These are phyloP conservation scores for Heliconius congener DNA, from an alignment of 1,140 invertebrate genomes.

Conservation along the genomic window DNA sequence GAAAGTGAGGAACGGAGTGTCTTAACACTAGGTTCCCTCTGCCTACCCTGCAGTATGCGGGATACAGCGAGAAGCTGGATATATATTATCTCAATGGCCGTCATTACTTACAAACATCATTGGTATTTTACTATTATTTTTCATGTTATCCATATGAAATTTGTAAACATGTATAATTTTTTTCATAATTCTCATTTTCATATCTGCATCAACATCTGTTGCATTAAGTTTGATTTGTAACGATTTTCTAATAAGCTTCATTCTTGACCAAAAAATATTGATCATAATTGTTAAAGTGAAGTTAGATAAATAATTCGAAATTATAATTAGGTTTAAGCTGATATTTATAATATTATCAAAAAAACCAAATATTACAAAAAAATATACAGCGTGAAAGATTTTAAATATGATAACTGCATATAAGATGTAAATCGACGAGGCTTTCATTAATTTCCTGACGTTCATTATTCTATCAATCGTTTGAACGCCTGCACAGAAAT, in stretches of 20 bases:
- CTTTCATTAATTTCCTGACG: not conserved
- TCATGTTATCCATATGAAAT: not conserved
- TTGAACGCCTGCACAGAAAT: not conserved
- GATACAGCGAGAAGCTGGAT: too few relatives aligned
- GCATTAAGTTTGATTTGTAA: not conserved
- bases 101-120: not conserved
- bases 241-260: not conserved
- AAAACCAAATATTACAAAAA: not conserved
- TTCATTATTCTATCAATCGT: not conserved
- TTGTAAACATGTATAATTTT: not conserved
- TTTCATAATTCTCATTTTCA: not conserved
- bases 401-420: not conserved
- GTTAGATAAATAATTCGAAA: not conserved
- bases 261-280: not conserved
- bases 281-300: not conserved
- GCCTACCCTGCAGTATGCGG: too few relatives aligned
- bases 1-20: too few relatives aligned
- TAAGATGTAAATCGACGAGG: not conserved
- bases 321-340: not conserved
- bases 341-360: too few relatives aligned
- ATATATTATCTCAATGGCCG: too few relatives aligned
- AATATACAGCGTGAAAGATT: not conserved
- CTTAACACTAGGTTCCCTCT: too few relatives aligned
- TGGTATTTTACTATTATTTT: not conserved
- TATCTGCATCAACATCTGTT: not conserved